Percentiles rank a stretch among this genome's conserved stretches.
Conservation (phyloP, 2,113 vertebrate genomes). For the Rutilus rutilus region DNA sequence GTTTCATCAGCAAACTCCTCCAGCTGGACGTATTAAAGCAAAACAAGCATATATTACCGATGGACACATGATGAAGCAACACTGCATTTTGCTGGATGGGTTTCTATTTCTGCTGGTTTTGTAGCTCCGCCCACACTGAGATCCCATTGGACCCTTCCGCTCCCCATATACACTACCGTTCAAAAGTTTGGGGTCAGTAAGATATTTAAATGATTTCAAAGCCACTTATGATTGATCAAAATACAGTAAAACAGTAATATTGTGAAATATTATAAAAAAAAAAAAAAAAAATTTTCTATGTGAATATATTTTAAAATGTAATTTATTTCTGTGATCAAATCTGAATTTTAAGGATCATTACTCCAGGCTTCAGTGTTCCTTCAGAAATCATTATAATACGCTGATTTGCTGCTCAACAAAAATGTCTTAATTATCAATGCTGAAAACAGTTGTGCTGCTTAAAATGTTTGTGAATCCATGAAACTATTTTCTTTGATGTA, state of each 20-base stretch:
- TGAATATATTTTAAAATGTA: background rate
- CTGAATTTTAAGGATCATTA: background rate
- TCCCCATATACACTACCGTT: no score
- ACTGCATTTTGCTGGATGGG: background rate
- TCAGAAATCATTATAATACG: background rate
- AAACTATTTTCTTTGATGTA: background rate
- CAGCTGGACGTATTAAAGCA: background rate
- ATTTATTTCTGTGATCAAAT: no score
- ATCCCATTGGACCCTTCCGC: background rate
- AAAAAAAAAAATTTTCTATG: background rate
- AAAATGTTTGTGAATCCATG: background rate
- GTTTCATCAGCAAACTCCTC: constrained; percentile 36
- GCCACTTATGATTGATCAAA: background rate
- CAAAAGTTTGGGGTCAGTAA: no score
- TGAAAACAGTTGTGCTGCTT: background rate
- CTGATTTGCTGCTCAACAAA: background rate
- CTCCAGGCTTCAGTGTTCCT: background rate
- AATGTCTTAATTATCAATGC: background rate
- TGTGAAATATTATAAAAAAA: background rate
- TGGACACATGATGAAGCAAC: background rate
- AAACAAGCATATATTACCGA: constrained; percentile 11
- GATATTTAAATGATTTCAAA: background rate
- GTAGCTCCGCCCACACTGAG: background rate
- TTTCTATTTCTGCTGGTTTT: background rate
- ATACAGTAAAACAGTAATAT: background rate